Evolutionary conservation across 2,113 vertebrate genomes (phyloP), one percentile per base, ranked within the genome.

Genomic region (Colossoma macropomum): DNA sequence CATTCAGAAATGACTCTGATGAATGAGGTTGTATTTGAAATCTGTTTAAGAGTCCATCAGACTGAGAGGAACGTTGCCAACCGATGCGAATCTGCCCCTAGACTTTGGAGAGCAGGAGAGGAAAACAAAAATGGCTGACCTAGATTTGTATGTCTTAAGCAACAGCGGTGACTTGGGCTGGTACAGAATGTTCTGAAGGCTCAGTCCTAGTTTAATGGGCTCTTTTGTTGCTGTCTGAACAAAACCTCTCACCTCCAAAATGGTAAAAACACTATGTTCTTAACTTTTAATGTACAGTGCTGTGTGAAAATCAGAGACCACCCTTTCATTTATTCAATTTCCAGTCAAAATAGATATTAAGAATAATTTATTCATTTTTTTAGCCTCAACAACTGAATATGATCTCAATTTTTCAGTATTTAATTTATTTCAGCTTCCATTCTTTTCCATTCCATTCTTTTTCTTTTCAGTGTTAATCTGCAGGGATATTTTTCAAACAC

Each of bases 91-190:
- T 65, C 63, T 71, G 48, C 38, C 48, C 12, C 50, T 30, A 59
- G 41, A 63, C 54, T 63, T 52, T 19, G 25, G 23, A 41, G 76
- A 75, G 70, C 62, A 60, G 21, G 38, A 48, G 41, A 50, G 50
- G 38, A 28, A 62, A 73, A 79, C 32, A 72, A 59, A 59, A 70
- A 81, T 28, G 30, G n/a, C 8, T 23, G 17, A 30, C 69, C 79
- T 72, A 62, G 78, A 71, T 77, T 48, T 27, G 27, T 50, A 32
- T 21, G 6, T 70, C 21, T 21, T 27, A 27, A n/a, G 45, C 30
- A 54, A 52, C 71, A 50, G 21, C 16, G 5, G 30, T 23, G 30
- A 25, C 12, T 45, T 77, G 11, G 15, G 59, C 59, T 27, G 68
- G 68, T 13, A 71, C 68, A 71, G 12, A 71, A 45, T 71, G 68